These are phyloP conservation scores for Lepidocyrtoides sp. DNA, from an alignment of 2,888 invertebrate genomes.

Conservation along the genomic window DNA sequence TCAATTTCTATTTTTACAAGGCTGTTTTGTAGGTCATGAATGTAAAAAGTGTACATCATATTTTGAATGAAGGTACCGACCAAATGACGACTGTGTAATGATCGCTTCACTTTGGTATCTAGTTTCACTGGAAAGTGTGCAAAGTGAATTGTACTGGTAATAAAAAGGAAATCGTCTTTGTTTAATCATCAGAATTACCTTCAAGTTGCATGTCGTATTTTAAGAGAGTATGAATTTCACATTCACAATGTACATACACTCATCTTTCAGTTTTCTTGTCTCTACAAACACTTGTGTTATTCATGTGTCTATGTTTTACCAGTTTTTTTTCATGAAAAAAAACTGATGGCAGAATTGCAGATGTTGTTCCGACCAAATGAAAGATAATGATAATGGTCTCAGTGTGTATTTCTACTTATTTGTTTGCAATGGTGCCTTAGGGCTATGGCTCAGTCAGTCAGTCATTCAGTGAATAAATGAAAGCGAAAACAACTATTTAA, in stretches of 20 bases:
- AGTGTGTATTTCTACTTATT: background rate
- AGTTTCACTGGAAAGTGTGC: constrained; percentile 48
- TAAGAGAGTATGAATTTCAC: too few relatives aligned
- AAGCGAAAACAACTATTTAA: constrained; percentile 36
- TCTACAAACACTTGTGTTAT: background rate
- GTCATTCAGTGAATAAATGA: background rate
- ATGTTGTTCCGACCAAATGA: constrained; percentile 61
- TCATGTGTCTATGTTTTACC: background rate
- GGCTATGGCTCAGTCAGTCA: constrained; percentile 46
- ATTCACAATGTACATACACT: too few relatives aligned
- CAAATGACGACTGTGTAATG: background rate
- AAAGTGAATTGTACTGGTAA: constrained; percentile 36
- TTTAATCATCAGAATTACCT: constrained; percentile 41
- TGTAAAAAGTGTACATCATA: background rate
- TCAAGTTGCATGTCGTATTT: background rate
- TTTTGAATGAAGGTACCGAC: background rate
- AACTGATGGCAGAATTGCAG: constrained; percentile 46
- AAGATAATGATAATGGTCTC: constrained; percentile 64
- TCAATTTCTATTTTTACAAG: constrained; percentile 32
- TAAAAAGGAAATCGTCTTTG: constrained; percentile 64
- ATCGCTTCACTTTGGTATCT: background rate
- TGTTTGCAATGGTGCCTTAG: constrained; percentile 1
- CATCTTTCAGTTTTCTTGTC: background rate
- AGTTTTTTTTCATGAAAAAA: constrained; percentile 33
- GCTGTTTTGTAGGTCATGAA: constrained; percentile 41